Base-by-base conservation (phyloP, 1,140 invertebrate species). In the Drosophila teissieri region DNA sequence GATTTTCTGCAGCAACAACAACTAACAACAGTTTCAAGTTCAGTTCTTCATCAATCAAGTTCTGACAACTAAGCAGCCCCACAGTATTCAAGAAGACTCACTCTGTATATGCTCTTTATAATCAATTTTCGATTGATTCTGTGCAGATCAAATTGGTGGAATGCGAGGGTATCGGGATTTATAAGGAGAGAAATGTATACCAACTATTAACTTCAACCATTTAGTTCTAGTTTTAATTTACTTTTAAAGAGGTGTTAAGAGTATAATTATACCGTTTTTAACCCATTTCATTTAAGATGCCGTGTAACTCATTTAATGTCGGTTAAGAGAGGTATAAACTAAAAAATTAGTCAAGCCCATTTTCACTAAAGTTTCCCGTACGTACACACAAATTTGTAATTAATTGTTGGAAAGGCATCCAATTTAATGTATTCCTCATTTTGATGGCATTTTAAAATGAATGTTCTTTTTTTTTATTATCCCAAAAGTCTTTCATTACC, bases 31-130 rank as follows among this genome's bases (percentile, higher is more conserved):
- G 63, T 86, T 72, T 89, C 84, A 88, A 89, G 84, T 88, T 89
- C 84, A 88, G 80, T 88, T 84, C 64, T 80, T 84, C 80, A 88
- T 88, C 80, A 88, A 88, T 88, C 83, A 88, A 72, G 52, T 64
- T 52, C 52, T 79, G 83, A 89, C 83, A 86, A 76, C 75, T 81
- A 67, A 64, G 40, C 70, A 64, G 57, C 39, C 40, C 12, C 44
- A 4, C 36, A 52, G 55, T 56, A 60, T 53, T 42, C 54, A 70
- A 46, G 31, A 45, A 77, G 62, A 65, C 39, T 62, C 64, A 63
- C 48, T 63, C n/a, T 27, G 34, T n/a, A 11, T 75, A 58, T 63
- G 58, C 39, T 65, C 45, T 76, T 48, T 75, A 27, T 67, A 76
- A 76, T 76, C 73, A 64, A 67, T 76, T 75, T 75, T 67, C 22